A percentile compares a stretch with the other conserved stretches of the same genome.
Conservation (phyloP, 2,888 invertebrate genomes). For the Anaspis maculata region DNA sequence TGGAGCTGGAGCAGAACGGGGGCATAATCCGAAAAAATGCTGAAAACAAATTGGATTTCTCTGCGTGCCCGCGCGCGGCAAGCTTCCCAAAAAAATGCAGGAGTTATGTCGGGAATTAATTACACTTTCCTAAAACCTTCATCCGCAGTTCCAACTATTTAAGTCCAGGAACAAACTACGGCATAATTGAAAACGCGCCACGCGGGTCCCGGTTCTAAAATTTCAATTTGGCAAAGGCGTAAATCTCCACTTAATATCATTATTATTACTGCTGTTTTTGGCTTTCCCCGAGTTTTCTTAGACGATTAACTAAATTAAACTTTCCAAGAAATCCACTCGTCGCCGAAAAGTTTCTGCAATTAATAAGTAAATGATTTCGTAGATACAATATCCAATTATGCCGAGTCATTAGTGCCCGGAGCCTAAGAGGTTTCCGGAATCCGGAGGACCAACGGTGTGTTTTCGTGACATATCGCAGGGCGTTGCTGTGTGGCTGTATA, state of each 20-base stretch:
- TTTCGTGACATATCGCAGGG: too few species aligned
- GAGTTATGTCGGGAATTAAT: constrained; percentile 24
- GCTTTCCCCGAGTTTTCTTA: constrained; percentile 22
- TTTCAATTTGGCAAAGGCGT: constrained; percentile 32
- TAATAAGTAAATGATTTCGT: constrained; percentile 24
- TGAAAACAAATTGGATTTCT: constrained; percentile 24
- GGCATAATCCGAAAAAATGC: constrained; percentile 21
- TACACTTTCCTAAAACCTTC: constrained; percentile 24
- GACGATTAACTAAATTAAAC: constrained; percentile 30
- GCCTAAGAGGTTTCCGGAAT: constrained; percentile 1
- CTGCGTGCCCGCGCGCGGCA: too few species aligned
- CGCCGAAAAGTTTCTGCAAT: constrained; percentile 19
- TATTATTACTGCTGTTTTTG: constrained; percentile 28
- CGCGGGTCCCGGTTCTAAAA: constrained; percentile 22
- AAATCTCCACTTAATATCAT: constrained; percentile 33
- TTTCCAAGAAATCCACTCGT: constrained; percentile 24
- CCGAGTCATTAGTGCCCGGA: constrained; percentile 5
- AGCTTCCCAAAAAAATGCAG: constrained; percentile 15
- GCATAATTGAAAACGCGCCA: constrained; percentile 25
- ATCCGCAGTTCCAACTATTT: constrained; percentile 24
- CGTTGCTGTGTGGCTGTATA: too few species aligned
- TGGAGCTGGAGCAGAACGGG: too few species aligned
- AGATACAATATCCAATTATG: constrained; percentile 22
- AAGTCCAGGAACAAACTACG: constrained; percentile 25
- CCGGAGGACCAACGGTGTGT: too few species aligned